Conservation (phyloP, 2,113 vertebrate genomes). For the Odontesthes bonariensis region DNA sequence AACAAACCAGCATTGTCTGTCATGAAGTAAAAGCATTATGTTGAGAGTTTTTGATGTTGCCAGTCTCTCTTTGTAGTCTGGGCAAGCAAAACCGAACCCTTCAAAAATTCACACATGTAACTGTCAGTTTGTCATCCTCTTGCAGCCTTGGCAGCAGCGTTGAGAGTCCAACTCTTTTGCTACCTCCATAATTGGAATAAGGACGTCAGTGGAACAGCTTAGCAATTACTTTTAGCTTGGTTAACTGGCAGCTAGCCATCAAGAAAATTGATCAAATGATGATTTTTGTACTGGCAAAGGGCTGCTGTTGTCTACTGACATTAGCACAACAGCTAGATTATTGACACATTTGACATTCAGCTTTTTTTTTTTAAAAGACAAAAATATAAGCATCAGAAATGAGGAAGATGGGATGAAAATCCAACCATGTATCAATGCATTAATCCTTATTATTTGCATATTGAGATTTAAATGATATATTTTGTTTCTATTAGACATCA, state of each 20-base stretch:
- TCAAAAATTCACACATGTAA: constrained; percentile 24
- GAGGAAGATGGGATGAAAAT: neutral
- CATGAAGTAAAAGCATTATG: neutral
- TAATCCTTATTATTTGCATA: neutral
- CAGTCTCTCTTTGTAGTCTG: constrained; percentile 17
- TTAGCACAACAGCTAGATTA: no score
- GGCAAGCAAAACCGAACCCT: constrained; percentile 5
- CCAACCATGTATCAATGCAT: neutral
- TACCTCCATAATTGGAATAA: neutral
- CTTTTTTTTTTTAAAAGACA: no score
- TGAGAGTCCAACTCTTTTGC: constrained; percentile 18
- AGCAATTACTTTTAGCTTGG: neutral
- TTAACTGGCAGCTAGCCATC: neutral
- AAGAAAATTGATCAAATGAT: no score
- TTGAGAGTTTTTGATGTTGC: constrained; percentile 2
- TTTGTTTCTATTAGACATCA: neutral
- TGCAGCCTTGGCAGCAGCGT: constrained; percentile 4
- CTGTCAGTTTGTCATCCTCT: constrained; percentile 30
- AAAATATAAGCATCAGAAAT: no score
- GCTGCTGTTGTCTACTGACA: no score
- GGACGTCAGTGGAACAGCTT: neutral
- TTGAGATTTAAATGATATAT: neutral
- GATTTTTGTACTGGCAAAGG: no score
- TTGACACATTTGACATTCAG: no score
- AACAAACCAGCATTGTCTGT: neutral